Conservation (phyloP, 1,140 invertebrate genomes). For the Oncopodura yosiiana region DNA sequence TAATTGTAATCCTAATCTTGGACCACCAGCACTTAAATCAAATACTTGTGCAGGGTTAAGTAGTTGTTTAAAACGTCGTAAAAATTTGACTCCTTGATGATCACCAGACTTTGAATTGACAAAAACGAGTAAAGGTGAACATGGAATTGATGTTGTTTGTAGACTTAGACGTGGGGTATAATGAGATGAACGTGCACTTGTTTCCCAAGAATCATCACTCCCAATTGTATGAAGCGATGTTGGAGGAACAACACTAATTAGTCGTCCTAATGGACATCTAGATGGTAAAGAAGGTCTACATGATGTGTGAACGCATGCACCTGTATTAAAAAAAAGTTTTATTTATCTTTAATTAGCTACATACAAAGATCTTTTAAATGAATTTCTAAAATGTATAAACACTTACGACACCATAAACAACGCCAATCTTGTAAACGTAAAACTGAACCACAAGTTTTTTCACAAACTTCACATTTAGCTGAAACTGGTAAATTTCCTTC, state of each 20-base stretch:
- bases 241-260: conserved; percentile 88
- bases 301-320: conserved; percentile 76
- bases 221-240: conserved; percentile 82
- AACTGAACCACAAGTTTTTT: conserved; percentile 92
- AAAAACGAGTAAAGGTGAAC: conserved; percentile 83
- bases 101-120: conserved; percentile 96
- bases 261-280: conserved; percentile 70
- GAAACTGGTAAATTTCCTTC: conserved; percentile 93
- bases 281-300: conserved; percentile 64
- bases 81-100: conserved; percentile 93
- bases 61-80: conserved; percentile 87
- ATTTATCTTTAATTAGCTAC: too few relatives aligned
- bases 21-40: conserved; percentile 75
- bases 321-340: too few relatives aligned
- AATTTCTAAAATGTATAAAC: too few relatives aligned
- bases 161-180: too few relatives aligned
- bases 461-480: conserved; percentile 85
- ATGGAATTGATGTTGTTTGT: too few relatives aligned
- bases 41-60: conserved; percentile 96
- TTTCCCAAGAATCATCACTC: conserved; percentile 80
- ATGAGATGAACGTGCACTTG: conserved; percentile 53
- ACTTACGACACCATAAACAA: conserved; percentile 93
- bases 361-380: too few relatives aligned
- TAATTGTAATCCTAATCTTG: conserved; percentile 73
- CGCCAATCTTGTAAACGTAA: conserved; percentile 89